A percentile compares a stretch with the other conserved stretches of the same genome.
Conservation (phyloP, 64 coral and sea anemone species). For the Montipora foliosa region DNA sequence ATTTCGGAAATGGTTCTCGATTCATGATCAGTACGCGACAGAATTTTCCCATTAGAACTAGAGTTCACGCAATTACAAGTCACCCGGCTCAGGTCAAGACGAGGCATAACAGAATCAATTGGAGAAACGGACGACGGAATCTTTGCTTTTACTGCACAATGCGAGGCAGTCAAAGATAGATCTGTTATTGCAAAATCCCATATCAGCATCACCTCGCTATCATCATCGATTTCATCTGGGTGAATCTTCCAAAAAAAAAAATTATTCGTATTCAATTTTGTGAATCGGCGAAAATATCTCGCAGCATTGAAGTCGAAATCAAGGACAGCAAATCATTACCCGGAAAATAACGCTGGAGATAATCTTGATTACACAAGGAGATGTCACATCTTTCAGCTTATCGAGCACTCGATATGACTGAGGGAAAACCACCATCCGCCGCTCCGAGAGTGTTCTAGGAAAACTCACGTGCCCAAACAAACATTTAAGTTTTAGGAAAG, state of each 20-base stretch:
- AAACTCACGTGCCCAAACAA: constrained; percentile 48
- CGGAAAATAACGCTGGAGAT: constrained; percentile 50
- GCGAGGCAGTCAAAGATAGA: no score
- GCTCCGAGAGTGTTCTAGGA: constrained; percentile 6
- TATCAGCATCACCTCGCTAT: constrained; percentile 14
- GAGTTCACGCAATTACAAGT: no score
- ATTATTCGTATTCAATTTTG: not conserved
- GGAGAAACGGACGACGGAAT: no score
- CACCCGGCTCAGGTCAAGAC: no score
- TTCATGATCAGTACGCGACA: no score
- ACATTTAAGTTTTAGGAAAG: constrained; percentile 34
- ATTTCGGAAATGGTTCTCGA: no score
- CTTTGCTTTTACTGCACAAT: no score
- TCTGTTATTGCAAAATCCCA: constrained; percentile 37
- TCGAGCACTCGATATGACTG: not conserved
- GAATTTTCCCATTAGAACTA: no score
- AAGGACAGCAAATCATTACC: constrained; percentile 15
- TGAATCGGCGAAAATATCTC: constrained; percentile 1
- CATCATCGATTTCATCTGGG: constrained; percentile 43
- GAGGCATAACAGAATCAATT: no score
- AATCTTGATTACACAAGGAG: constrained; percentile 34
- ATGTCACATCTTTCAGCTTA: no score
- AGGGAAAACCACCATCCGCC: constrained; percentile 53
- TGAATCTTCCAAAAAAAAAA: constrained; percentile 21
- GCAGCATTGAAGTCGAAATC: not conserved